Conservation (phyloP, 2,797 vertebrate genomes). For the Gymnocypris eckloni region DNA sequence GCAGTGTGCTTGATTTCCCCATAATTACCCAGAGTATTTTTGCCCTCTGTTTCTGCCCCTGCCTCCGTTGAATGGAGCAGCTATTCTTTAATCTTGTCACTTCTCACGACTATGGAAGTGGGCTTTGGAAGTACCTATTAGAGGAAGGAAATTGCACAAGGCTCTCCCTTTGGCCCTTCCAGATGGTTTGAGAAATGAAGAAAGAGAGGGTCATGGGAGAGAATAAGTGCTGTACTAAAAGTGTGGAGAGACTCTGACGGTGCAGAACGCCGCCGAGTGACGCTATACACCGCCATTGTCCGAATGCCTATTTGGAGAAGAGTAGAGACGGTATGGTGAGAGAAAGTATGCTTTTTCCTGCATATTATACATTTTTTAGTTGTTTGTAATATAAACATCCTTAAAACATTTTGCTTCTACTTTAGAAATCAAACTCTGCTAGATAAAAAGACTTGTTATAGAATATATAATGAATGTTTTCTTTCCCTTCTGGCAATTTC, state of each 20-base stretch:
- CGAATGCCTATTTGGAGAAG: conserved; percentile 39
- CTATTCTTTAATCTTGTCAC: conserved; percentile 83
- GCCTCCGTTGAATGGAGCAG: conserved; percentile 71
- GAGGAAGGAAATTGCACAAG: conserved; percentile 72
- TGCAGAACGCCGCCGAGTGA: conserved; percentile 59
- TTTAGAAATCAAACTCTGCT: background rate
- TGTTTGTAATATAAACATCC: background rate
- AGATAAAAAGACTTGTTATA: background rate
- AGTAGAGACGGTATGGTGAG: background rate
- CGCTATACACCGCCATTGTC: conserved; percentile 50
- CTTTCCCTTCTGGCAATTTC: no score
- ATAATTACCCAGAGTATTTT: conserved; percentile 81
- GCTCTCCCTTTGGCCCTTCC: conserved; percentile 68
- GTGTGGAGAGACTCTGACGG: conserved; percentile 59
- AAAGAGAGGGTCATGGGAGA: conserved; percentile 56
- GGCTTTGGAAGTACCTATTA: conserved; percentile 74
- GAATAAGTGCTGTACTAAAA: conserved; percentile 45
- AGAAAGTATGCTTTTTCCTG: background rate
- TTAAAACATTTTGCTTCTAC: background rate
- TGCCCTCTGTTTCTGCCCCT: conserved; percentile 71
- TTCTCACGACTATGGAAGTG: conserved; percentile 74
- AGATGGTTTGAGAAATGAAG: conserved; percentile 59
- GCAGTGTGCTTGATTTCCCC: conserved; percentile 78
- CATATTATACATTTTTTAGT: no score
- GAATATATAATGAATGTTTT: background rate